A percentile compares a stretch with the other conserved stretches of the same genome.
Evolutionary conservation across 2,888 invertebrate species (phyloP).

Genomic region (Pristionchus fissidentatus): DNA sequence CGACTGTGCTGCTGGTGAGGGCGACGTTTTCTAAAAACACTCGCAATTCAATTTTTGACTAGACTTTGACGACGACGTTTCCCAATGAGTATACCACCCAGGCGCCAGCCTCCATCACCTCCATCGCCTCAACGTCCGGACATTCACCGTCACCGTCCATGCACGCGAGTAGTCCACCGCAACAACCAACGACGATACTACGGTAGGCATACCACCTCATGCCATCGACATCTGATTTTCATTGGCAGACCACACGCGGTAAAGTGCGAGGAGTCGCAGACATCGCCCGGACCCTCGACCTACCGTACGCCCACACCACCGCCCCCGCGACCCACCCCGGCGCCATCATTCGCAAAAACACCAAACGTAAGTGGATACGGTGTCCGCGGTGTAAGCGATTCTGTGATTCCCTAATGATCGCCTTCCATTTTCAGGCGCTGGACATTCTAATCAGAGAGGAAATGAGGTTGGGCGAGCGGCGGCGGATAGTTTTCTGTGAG

Average conservation of each 20-base stretch:
- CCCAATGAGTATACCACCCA: constrained; percentile 4
- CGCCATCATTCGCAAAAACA: too few species aligned
- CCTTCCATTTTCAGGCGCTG: constrained; percentile 51
- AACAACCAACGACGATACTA: constrained; percentile 2
- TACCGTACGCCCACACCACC: constrained; percentile 8
- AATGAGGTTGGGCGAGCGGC: constrained; percentile 68
- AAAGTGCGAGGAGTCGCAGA: constrained; percentile 35
- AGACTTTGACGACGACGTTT: constrained; percentile 39
- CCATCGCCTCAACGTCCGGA: not conserved
- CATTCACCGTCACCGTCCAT: not conserved
- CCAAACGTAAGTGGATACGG: not conserved
- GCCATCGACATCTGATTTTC: not conserved
- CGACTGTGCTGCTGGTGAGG: constrained; percentile 38
- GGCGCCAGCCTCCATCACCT: not conserved
- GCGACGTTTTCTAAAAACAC: not conserved
- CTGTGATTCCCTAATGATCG: constrained; percentile 5
- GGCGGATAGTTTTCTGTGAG: constrained; percentile 72
- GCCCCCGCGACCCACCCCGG: not conserved
- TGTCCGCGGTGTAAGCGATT: not conserved
- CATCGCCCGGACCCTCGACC: not conserved
- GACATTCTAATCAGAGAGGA: constrained; percentile 67
- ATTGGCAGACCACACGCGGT: not conserved
- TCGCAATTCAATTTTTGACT: constrained; percentile 5
- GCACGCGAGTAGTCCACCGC: constrained; percentile 9
- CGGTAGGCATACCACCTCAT: not conserved